Base-by-base conservation (phyloP, 2,888 invertebrate species). In the Platerodrilus igneus region DNA sequence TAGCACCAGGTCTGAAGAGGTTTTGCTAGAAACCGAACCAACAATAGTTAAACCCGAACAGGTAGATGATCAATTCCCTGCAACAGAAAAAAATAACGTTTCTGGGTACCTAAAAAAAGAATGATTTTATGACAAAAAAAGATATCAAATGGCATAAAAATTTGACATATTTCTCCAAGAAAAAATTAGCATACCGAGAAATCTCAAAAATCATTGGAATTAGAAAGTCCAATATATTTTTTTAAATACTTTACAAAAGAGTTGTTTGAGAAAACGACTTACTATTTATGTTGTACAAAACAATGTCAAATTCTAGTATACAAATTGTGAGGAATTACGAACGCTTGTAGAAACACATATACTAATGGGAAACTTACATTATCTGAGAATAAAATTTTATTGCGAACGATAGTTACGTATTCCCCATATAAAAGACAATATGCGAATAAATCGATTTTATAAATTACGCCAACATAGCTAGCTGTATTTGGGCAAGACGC, bases 271-370 rank as follows among this genome's bases (percentile, higher is more conserved):
- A 3, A 7, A 3, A 36, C 39, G 34, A 16, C 17, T n/a, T 21
- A 34, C 13, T 30, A 10, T n/a, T 6, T 31, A 31, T 21, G 13
- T 21, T 7, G 31, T 31, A 3, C 15, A 32, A 22, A 20, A 32
- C 2, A 4, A 32, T 27, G 28, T 13, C 8, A 19, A 8, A 14
- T 46, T 46, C 25, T 10, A 7, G 8, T 33, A 40, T n/a, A 44
- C 40, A 14, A 39, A 17, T 20, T 8, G 25, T 8, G 35, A 41
- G 19, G 51, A 55, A n/a, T n/a, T 44, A 23, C 52, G 17, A 41
- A 41, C 25, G 6, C 45, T 52, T 29, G 36, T 55, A n/a, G 51
- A 49, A n/a, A 36, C 53, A 15, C 50, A 52, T 37, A 44, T 56
- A 18, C 6, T 44, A 7, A 53, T 54, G 45, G 52, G 56, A 20